Base-by-base conservation (phyloP, 2,113 vertebrate species). In the Spilogale gracilis region DNA sequence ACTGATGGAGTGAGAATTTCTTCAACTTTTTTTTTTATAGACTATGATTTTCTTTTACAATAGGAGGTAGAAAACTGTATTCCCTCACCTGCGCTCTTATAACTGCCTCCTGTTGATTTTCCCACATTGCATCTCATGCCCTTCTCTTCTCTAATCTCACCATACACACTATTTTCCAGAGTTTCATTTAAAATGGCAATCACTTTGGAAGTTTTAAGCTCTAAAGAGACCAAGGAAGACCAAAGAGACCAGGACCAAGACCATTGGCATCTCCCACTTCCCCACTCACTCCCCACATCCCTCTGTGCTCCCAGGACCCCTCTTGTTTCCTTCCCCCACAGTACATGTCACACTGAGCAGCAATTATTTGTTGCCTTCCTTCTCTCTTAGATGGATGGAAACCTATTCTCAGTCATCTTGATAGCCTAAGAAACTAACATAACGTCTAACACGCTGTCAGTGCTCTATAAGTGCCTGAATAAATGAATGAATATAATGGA, bases 171-270 rank as follows among this genome's bases (percentile, higher is more conserved):
- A 89, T 89, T 85, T 76, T 23, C 54, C 48, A 60, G 91, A 95
- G n/a, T 91, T 58, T 89, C 85, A 56, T 79, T 74, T 91, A 76
- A 50, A 97, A 32, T 45, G 30, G 9, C 23, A 58, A 63, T 93
- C 18, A 76, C 52, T 76, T 20, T 32, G 27, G 50, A 89, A 84
- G 20, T 89, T 45, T 52, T 56, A 73, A 90, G 27, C 63, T 87
- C 45, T 60, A 1, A 63, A 91, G n/a, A 25, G 20, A 67, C 60
- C 23, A 61, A 61, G 60, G 60, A 61, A 23, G 23, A 61, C 60
- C 60, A 61, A 61, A 61, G 21, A 25, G 60, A 61, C 23, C 21
- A 27, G 45, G 6, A 93, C 18, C 43, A 85, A 95, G 45, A 81
- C 2, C 60, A 12, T 38, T 43, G n/a, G 52, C 9, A 2, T 32